phyloP scores from a whole-genome alignment of 2,888 invertebrate genomes.

The Adela reaumurella region DNA sequence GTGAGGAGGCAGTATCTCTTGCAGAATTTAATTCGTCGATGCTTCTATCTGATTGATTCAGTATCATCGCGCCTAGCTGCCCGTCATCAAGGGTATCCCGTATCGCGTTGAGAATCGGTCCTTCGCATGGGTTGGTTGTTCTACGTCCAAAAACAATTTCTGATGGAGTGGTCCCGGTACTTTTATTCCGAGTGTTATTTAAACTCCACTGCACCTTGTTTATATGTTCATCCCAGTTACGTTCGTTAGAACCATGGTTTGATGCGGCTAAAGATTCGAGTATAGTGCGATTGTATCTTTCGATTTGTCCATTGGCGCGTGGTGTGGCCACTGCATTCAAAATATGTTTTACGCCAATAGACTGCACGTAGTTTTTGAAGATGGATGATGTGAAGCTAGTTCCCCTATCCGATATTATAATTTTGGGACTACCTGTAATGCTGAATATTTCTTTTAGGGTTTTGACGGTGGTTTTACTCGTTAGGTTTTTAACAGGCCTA shows the following conservation, averaged over 20 bases:
- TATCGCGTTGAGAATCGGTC: too few relatives aligned
- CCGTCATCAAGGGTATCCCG: too few relatives aligned
- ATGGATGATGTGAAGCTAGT: slow-evolving; percentile 9
- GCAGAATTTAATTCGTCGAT: background rate
- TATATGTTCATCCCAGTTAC: background rate
- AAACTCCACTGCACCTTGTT: slow-evolving; percentile 1
- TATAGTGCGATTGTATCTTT: slow-evolving; percentile 19
- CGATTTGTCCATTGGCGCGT: slow-evolving; percentile 18
- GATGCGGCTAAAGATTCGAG: slow-evolving; percentile 14
- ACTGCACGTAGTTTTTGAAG: background rate
- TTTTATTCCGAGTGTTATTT: slow-evolving; percentile 1
- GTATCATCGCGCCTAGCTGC: too few relatives aligned
- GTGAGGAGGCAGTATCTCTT: background rate
- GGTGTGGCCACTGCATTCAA: slow-evolving; percentile 11
- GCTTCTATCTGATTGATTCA: background rate
- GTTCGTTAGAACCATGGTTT: background rate
- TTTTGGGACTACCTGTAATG: slow-evolving; percentile 7
- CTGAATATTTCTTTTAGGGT: slow-evolving; percentile 5
- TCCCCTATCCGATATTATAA: slow-evolving; percentile 11
- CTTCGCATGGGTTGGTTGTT: too few relatives aligned
- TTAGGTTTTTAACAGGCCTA: slow-evolving; percentile 8
- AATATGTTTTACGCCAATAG: slow-evolving; percentile 9
- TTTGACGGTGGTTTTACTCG: slow-evolving; percentile 4
- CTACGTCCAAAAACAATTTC: slow-evolving; percentile 1
- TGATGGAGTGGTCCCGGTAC: background rate